Percentiles rank a stretch among this genome's conserved stretches.
Conservation (phyloP, 1,140 invertebrate genomes). For the Halictus rubicundus region DNA sequence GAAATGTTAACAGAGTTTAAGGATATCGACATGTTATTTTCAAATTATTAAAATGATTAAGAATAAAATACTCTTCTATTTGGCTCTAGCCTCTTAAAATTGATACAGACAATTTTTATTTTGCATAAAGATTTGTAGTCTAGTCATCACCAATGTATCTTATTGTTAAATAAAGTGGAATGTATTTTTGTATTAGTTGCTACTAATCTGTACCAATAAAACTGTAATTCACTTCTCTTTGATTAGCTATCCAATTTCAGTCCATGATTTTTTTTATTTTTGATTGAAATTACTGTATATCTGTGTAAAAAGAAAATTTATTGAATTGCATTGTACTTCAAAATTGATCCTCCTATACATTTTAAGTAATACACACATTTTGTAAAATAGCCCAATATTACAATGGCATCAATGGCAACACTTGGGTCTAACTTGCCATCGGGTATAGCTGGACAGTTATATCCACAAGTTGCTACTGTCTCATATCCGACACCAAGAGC, state of each 20-base stretch:
- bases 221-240: too few species aligned
- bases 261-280: too few species aligned
- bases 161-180: not conserved
- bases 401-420: slow-evolving; percentile 80
- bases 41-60: too few species aligned
- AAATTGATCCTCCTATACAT: slow-evolving; percentile 67
- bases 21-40: too few species aligned
- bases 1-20: too few species aligned
- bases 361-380: slow-evolving; percentile 50
- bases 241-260: too few species aligned
- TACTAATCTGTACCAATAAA: not conserved
- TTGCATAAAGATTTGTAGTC: too few species aligned
- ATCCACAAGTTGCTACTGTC: slow-evolving; percentile 84
- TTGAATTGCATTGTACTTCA: slow-evolving; percentile 40
- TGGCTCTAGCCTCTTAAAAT: too few species aligned
- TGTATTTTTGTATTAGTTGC: not conserved
- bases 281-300: too few species aligned
- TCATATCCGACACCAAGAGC: slow-evolving; percentile 86
- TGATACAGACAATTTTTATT: too few species aligned
- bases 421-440: slow-evolving; percentile 79
- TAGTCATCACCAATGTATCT: too few species aligned
- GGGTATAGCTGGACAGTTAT: slow-evolving; percentile 81
- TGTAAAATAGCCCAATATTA: slow-evolving; percentile 74
- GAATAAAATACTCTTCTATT: too few species aligned
- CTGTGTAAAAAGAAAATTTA: not conserved